Evolutionary conservation across 2,113 vertebrate species (phyloP), one percentile per base, ranked within the genome.

Genomic region (Psilopogon haemacephalus): DNA sequence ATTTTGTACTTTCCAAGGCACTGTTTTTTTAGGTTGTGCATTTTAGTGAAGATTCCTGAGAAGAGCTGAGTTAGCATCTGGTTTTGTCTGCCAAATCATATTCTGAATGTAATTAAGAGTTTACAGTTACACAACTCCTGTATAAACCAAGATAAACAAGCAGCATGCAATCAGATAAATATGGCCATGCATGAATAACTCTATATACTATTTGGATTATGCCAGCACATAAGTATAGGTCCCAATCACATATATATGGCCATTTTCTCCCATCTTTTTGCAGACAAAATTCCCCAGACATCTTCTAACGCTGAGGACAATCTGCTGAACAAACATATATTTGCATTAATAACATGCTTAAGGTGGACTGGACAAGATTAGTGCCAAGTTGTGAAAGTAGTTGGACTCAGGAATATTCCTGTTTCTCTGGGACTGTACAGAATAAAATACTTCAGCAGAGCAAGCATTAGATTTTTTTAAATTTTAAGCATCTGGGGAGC

Each of bases 91-190:
- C 74, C 18, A 93, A 94, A 88, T 88, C 40, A 75, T 9, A 11
- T 72, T 91, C 70, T 54, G 77, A 88, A 90, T 92, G 88, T 92
- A 90, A 93, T 93, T 88, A 86, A 86, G 67, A 70, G 38, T 79
- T 95, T 77, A 81, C 76, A 72, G 44, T 86, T 88, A 80, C 63
- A 75, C 1, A 0, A 59, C n/a, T 92, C 75, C 73, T 46, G 27
- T 62, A 33, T 86, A 88, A 84, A 72, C 30, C 40, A 44, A 69
- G 73, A 90, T 73, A 95, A 94, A 95, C 54, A 88, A 88, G 42
- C 78, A 89, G 74, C 6, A 2, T 48, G n/a, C 62, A 76, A 84
- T 75, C 62, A 75, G 44, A 71, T 68, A 88, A 95, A 77, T 48
- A 69, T 3, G 35, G 27, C 21, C 28, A 81, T 80, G 62, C 33